These are phyloP conservation scores for Gymnoscopelus microlampas DNA, from an alignment of 2,797 vertebrate species.

Conservation along the genomic window DNA sequence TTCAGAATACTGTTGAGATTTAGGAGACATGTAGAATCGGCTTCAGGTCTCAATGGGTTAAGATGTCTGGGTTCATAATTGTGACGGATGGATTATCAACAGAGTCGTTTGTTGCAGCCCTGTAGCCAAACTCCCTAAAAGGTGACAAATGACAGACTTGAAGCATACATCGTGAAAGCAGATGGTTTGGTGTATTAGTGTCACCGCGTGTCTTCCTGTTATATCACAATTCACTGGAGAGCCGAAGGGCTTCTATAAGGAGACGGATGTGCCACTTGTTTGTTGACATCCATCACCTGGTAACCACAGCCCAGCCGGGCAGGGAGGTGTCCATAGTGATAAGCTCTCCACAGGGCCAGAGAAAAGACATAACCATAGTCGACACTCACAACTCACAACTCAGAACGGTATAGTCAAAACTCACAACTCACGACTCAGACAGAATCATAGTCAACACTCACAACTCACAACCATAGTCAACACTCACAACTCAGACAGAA, in stretches of 20 bases:
- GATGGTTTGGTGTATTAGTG: not conserved
- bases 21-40: no score
- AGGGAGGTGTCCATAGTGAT: constrained; percentile 36
- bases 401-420: not conserved
- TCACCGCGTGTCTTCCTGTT: not conserved
- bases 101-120: no score
- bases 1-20: no score
- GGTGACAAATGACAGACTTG: not conserved
- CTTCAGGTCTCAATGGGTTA: no score
- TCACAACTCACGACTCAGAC: no score
- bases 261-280: constrained; percentile 5
- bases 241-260: not conserved
- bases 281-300: constrained; percentile 53
- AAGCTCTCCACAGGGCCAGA: constrained; percentile 25
- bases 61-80: no score
- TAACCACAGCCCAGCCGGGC: constrained; percentile 35
- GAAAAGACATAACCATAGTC: not conserved
- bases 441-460: no score
- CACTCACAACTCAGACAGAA: no score
- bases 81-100: no score
- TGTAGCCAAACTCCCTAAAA: no score
- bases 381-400: not conserved
- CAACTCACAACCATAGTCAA: no score
- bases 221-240: constrained; percentile 1
- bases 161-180: not conserved